Evolutionary conservation across 1,140 invertebrate species (phyloP).

Genomic region (Daktulosphaira vitifoliae): DNA sequence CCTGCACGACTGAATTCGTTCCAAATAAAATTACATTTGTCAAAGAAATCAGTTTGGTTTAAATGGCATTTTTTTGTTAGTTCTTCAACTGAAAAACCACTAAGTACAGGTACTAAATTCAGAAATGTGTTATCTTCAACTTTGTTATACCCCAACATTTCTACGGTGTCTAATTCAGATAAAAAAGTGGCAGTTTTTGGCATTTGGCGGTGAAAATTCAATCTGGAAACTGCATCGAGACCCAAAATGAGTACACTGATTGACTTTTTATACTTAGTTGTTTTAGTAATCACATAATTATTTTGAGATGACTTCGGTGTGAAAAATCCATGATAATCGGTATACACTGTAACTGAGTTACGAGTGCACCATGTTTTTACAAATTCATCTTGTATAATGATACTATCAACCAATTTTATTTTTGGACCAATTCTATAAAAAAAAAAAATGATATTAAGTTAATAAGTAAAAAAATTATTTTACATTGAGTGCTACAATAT

Average conservation of each 20-base stretch:
- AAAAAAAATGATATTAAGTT: background rate
- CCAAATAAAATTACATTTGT: slow-evolving; percentile 53
- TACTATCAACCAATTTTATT: slow-evolving; percentile 2
- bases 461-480: too few species aligned
- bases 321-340: slow-evolving; percentile 41
- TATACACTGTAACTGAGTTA: slow-evolving; percentile 35
- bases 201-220: slow-evolving; percentile 52
- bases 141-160: slow-evolving; percentile 45
- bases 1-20: slow-evolving; percentile 47
- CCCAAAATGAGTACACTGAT: slow-evolving; percentile 59
- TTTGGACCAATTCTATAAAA: background rate
- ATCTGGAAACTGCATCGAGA: slow-evolving; percentile 51
- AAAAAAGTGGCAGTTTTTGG: slow-evolving; percentile 46
- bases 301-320: slow-evolving; percentile 15
- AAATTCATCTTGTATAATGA: slow-evolving; percentile 37
- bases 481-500: too few species aligned
- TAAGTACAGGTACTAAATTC: slow-evolving; percentile 44
- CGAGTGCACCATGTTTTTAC: slow-evolving; percentile 37
- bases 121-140: slow-evolving; percentile 46
- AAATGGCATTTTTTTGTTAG: slow-evolving; percentile 40
- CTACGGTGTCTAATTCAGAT: slow-evolving; percentile 41
- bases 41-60: slow-evolving; percentile 46
- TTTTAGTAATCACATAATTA: slow-evolving; percentile 33
- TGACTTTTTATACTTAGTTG: slow-evolving; percentile 41
- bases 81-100: slow-evolving; percentile 39